These are phyloP conservation scores for Sebastes oblongus DNA, from an alignment of 2,797 vertebrate species.

Conservation along the genomic window DNA sequence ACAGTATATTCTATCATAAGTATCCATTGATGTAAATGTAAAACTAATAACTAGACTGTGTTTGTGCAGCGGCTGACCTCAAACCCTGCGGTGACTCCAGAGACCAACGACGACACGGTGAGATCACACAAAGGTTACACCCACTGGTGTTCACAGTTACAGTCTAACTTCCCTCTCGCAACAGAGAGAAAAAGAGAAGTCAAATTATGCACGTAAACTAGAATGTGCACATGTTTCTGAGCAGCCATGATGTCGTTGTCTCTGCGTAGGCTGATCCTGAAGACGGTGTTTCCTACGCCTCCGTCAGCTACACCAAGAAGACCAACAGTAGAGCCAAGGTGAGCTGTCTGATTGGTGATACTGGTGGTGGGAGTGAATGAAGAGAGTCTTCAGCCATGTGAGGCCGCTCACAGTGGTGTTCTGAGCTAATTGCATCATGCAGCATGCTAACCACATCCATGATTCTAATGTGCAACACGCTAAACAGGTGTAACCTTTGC, in stretches of 20 bases:
- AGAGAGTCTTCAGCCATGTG: background rate
- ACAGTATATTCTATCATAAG: background rate
- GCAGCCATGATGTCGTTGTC: background rate
- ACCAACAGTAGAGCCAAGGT: background rate
- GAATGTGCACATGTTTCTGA: background rate
- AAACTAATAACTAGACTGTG: background rate
- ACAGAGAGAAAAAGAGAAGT: background rate
- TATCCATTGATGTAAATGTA: background rate
- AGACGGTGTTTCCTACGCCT: slow-evolving; percentile 5
- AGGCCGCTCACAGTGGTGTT: background rate
- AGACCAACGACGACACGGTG: background rate
- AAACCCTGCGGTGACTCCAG: background rate
- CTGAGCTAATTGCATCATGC: background rate
- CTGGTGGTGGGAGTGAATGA: too few relatives aligned
- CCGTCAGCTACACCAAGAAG: slow-evolving; percentile 1
- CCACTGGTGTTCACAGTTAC: background rate
- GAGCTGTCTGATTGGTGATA: background rate
- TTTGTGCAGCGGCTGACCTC: background rate
- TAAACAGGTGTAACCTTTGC: too few relatives aligned
- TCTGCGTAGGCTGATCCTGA: background rate
- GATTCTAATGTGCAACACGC: background rate
- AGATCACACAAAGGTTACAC: background rate
- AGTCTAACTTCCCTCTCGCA: background rate
- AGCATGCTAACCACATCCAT: background rate
- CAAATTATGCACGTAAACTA: accelerated